These are phyloP conservation scores for Lepus oiostolus DNA, from an alignment of 2,797 vertebrate genomes.

Conservation along the genomic window DNA sequence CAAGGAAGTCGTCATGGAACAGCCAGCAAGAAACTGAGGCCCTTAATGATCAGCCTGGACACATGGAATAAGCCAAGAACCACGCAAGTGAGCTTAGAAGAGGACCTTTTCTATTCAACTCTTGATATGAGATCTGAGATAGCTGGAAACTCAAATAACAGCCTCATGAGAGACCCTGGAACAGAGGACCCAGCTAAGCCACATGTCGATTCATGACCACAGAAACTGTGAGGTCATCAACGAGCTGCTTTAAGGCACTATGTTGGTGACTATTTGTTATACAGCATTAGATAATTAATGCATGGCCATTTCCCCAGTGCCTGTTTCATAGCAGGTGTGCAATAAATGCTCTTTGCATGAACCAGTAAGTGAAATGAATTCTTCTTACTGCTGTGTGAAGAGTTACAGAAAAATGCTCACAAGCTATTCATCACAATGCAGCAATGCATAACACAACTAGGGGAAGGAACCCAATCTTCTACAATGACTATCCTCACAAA, in stretches of 20 bases:
- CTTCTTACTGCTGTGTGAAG: not conserved
- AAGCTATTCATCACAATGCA: not conserved
- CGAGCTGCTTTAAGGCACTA: not conserved
- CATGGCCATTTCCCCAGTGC: not conserved
- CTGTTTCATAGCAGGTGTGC: not conserved
- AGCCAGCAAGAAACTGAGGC: not conserved
- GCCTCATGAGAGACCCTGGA: not conserved
- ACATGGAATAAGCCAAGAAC: not conserved
- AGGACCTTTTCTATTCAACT: too few species aligned
- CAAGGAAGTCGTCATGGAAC: not conserved
- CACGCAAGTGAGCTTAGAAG: not conserved
- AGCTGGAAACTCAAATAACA: not conserved
- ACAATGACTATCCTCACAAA: conserved; percentile 59
- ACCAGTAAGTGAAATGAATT: not conserved
- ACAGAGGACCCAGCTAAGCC: not conserved
- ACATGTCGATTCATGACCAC: not conserved
- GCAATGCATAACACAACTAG: not conserved
- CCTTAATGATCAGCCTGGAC: not conserved
- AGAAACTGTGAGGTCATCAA: not conserved
- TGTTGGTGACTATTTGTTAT: not conserved
- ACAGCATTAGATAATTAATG: not conserved
- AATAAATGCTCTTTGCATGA: not conserved
- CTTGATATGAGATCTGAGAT: not conserved
- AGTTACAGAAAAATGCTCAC: not conserved
- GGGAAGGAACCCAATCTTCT: conserved; percentile 41